Percentiles rank a stretch among this genome's conserved stretches.
Conservation (phyloP, 2,797 vertebrate genomes). For the Platyrinchus mystaceus region DNA sequence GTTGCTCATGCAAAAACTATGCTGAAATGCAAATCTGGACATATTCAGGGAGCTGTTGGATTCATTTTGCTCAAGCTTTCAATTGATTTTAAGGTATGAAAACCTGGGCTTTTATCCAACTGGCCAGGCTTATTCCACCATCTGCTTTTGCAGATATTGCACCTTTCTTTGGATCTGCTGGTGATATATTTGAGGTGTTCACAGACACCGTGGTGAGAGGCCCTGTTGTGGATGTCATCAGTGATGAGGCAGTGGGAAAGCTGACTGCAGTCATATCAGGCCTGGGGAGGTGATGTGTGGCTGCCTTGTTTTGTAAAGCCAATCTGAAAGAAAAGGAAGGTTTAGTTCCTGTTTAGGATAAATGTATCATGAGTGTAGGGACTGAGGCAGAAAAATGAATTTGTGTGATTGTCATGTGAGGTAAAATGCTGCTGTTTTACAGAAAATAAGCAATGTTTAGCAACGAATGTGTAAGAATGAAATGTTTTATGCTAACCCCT, state of each 20-base stretch:
- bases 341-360: not conserved
- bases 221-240: not conserved
- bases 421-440: not conserved
- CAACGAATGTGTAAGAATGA: not conserved
- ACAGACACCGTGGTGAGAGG: not conserved
- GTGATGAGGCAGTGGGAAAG: not conserved
- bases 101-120: slow-evolving; percentile 58
- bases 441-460: not conserved
- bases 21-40: slow-evolving; percentile 42
- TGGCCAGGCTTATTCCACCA: slow-evolving; percentile 48
- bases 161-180: slow-evolving; percentile 38
- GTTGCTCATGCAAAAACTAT: slow-evolving; percentile 60
- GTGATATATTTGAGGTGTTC: slow-evolving; percentile 19
- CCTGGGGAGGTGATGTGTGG: not conserved
- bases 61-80: slow-evolving; percentile 39
- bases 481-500: not conserved
- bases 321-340: not conserved
- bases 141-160: slow-evolving; percentile 60
- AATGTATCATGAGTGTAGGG: not conserved
- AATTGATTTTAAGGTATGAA: slow-evolving; percentile 56
- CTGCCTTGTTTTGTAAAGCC: not conserved
- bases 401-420: not conserved
- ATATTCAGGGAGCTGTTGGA: slow-evolving; percentile 35
- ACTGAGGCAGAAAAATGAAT: not conserved
- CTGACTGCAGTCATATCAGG: not conserved